phyloP scores from a whole-genome alignment of 2,113 vertebrate genomes.

The Buteo buteo region DNA sequence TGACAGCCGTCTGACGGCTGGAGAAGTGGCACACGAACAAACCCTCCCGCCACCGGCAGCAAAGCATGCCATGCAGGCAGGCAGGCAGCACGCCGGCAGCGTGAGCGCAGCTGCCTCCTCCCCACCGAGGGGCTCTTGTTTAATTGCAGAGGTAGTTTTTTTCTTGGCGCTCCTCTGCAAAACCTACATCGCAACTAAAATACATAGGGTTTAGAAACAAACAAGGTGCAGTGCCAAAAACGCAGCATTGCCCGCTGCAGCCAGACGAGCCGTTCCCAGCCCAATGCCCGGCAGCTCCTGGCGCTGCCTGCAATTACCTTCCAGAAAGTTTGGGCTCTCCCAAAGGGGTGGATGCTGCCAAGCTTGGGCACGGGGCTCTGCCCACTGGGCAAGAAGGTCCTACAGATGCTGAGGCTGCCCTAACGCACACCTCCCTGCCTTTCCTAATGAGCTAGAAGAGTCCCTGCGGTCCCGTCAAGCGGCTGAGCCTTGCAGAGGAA shows the following conservation, averaged over 20 bases:
- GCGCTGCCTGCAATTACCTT: not conserved
- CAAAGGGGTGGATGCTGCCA: not conserved
- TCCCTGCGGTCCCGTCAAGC: rapidly evolving
- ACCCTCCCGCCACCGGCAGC: rapidly evolving
- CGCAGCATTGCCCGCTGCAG: not conserved
- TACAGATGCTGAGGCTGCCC: not conserved
- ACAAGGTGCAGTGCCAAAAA: rapidly evolving
- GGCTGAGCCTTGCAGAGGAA: not conserved
- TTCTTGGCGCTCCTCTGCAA: not conserved
- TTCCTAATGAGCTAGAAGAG: not conserved
- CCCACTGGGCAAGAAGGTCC: too few species aligned
- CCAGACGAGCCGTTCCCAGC: not conserved
- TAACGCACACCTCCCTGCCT: not conserved
- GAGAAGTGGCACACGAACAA: rapidly evolving
- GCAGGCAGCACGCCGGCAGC: not conserved
- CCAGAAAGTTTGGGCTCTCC: not conserved
- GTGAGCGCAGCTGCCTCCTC: not conserved
- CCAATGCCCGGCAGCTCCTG: rapidly evolving
- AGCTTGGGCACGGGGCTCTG: not conserved
- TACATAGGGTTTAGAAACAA: rapidly evolving
- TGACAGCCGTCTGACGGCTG: not conserved
- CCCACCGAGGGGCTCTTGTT: rapidly evolving
- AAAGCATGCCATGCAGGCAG: rapidly evolving
- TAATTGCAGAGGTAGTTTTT: not conserved
- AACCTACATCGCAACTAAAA: rapidly evolving